Percentiles rank a stretch among this genome's conserved stretches.
Evolutionary conservation across 2,888 invertebrate species (phyloP).

Genomic region (Heliconius ethilla): DNA sequence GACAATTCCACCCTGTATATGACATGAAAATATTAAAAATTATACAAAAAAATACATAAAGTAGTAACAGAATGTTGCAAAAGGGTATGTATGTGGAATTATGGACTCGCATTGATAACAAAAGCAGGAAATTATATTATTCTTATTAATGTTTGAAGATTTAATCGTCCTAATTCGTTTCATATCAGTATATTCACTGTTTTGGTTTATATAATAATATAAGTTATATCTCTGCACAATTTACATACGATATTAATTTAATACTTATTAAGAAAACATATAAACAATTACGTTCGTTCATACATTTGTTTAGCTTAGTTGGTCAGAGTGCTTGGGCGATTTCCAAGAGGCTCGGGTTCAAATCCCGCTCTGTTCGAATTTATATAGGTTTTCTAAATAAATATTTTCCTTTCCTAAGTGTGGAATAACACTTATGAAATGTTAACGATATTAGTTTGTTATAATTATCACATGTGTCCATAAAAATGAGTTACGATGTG

Average conservation of each 20-base stretch:
- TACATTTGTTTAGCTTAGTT: too few species aligned
- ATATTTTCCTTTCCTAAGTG: too few species aligned
- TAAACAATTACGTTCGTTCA: too few species aligned
- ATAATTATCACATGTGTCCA: conserved; percentile 3
- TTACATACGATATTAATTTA: too few species aligned
- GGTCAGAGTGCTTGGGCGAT: too few species aligned
- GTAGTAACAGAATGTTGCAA: neutral
- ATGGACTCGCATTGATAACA: conserved; percentile 2
- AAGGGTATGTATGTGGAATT: too few species aligned
- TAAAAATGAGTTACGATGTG: conserved; percentile 16
- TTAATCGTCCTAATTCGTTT: neutral
- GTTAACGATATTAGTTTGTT: conserved; percentile 1
- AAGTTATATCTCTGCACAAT: too few species aligned
- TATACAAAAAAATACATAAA: neutral
- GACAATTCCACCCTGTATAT: too few species aligned
- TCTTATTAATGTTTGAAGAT: neutral
- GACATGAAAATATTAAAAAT: neutral
- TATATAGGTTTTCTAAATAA: too few species aligned
- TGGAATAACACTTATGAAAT: neutral
- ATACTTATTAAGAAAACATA: too few species aligned
- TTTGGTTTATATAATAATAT: neutral
- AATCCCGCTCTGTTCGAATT: too few species aligned
- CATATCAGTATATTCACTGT: neutral
- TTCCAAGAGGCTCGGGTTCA: too few species aligned
- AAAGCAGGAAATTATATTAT: neutral